phyloP scores from a whole-genome alignment of 2,113 vertebrate species.

The Gobiocypris rarus region DNA sequence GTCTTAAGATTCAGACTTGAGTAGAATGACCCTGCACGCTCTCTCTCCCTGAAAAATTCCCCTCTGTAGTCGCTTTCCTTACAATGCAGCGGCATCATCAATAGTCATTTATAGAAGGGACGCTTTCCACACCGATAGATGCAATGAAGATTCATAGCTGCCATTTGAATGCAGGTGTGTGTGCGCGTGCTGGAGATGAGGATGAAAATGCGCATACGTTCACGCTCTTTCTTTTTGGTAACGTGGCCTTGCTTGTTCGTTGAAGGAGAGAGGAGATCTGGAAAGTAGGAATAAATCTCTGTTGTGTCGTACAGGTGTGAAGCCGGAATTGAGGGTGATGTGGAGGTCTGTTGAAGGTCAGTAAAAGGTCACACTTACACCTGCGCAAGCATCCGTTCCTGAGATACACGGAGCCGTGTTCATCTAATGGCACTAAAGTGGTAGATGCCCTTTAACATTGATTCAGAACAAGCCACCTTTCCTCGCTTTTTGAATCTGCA shows the following conservation, averaged over 20 bases:
- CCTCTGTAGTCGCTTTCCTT: slow-evolving; percentile 70
- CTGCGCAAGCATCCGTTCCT: slow-evolving; percentile 9
- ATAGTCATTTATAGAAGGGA: slow-evolving; percentile 77
- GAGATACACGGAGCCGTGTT: slow-evolving; percentile 22
- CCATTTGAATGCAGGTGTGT: slow-evolving; percentile 68
- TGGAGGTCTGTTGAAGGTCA: slow-evolving; percentile 16
- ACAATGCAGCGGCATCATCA: slow-evolving; percentile 73
- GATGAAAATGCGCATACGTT: slow-evolving; percentile 62
- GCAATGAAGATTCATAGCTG: slow-evolving; percentile 80
- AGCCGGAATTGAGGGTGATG: slow-evolving; percentile 51
- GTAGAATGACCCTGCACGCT: slow-evolving; percentile 38
- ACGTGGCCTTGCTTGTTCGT: slow-evolving; percentile 69
- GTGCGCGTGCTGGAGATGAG: slow-evolving; percentile 39
- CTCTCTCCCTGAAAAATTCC: slow-evolving; percentile 61
- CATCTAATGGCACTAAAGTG: slow-evolving; percentile 18
- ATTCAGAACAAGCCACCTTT: slow-evolving; percentile 20
- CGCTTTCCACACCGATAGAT: slow-evolving; percentile 72
- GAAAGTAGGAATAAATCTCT: slow-evolving; percentile 11
- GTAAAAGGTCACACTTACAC: slow-evolving; percentile 13
- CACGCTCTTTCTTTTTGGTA: slow-evolving; percentile 60
- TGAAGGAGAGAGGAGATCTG: slow-evolving; percentile 36
- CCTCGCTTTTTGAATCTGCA: neutral
- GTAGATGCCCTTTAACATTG: neutral
- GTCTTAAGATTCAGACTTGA: slow-evolving; percentile 52
- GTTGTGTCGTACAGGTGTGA: neutral